phyloP scores from a whole-genome alignment of 2,113 vertebrate genomes.

The Chunga burmeisteri region DNA sequence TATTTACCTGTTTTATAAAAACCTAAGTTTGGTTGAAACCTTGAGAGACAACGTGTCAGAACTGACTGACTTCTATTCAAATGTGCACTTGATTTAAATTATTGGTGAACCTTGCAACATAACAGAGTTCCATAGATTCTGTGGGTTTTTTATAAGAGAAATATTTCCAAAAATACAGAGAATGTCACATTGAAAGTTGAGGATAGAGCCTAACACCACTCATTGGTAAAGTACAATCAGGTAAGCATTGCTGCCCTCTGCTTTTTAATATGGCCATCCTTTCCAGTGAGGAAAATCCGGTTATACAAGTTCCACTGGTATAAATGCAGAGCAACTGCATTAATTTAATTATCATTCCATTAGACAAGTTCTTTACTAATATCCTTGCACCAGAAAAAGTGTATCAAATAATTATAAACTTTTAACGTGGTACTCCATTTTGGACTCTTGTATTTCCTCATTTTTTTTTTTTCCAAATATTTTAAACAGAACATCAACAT shows the following conservation, averaged over 20 bases:
- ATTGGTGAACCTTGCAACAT: neutral
- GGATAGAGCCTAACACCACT: neutral
- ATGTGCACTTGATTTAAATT: neutral
- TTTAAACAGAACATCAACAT: neutral
- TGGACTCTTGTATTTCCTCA: rapidly evolving
- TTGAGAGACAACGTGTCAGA: neutral
- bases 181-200: neutral
- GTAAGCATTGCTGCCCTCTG: neutral
- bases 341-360: neutral
- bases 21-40: neutral
- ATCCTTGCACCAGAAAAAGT: neutral
- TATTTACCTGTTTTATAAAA: neutral
- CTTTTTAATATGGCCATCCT: neutral
- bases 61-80: neutral
- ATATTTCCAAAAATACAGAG: neutral
- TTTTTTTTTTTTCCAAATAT: neutral
- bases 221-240: neutral
- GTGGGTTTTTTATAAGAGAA: neutral
- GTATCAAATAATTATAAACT: neutral
- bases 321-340: neutral
- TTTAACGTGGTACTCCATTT: neutral
- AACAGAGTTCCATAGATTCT: neutral
- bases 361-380: neutral
- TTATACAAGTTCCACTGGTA: neutral
- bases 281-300: neutral